phyloP scores from a whole-genome alignment of 2,113 vertebrate species.

The Neolamprologus toae region DNA sequence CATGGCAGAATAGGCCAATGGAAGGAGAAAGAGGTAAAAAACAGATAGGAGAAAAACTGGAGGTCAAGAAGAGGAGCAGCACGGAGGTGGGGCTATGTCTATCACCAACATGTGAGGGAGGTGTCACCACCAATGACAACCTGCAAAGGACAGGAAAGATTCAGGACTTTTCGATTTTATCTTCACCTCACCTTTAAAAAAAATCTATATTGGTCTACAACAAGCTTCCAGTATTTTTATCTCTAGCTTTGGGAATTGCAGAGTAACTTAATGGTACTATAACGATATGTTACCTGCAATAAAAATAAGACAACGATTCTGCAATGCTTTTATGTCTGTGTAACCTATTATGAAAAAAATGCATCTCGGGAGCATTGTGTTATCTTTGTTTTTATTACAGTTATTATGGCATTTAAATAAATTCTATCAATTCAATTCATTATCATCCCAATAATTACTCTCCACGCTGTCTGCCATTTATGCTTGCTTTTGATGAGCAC shows the following conservation, averaged over 20 bases:
- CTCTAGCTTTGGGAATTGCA: background rate
- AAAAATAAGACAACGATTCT: background rate
- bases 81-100: slow-evolving; percentile 1
- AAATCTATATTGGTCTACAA: background rate
- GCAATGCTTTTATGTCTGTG: background rate
- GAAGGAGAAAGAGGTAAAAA: background rate
- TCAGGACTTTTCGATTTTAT: background rate
- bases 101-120: background rate
- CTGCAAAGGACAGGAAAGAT: slow-evolving; percentile 21
- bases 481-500: background rate
- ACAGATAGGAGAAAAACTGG: background rate
- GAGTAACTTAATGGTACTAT: background rate
- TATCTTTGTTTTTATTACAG: background rate
- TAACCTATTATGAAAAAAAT: background rate
- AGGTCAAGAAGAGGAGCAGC: background rate
- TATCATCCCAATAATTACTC: background rate
- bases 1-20: background rate
- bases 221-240: background rate
- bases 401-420: background rate
- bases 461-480: background rate
- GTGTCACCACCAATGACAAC: background rate
- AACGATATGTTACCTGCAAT: background rate
- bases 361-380: background rate
- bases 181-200: background rate
- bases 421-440: background rate